Base-by-base conservation (phyloP, 1,140 invertebrate genomes). In the Penaeus chinensis region DNA sequence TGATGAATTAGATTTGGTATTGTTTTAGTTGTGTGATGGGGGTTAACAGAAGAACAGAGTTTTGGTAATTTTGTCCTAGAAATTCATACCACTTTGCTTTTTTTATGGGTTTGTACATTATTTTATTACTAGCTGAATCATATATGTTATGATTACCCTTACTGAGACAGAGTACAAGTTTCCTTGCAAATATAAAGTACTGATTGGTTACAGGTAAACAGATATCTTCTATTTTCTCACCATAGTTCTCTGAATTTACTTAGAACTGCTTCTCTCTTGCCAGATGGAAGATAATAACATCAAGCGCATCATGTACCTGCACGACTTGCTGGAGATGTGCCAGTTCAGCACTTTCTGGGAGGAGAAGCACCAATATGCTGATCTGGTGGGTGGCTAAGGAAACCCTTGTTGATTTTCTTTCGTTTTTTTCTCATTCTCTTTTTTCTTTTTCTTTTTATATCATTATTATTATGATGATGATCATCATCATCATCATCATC, bases 271-370 rank as follows among this genome's bases (percentile, higher is more conserved):
- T 89, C 91, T 91, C 90, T 94, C 94, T 88, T 54, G 54, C 10
- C 91, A 97, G 96, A 94, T 97, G 91, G 94, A 95, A 91, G 95
- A 97, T 92, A 94, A 96, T 88, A 95, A 96, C 74, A 96, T 99
- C 42, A 94, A 94, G 91, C 95, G 96, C 91, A 97, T 99, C 69
- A 96, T 98, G 90, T 95, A 96, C 90, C 93, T 99, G 90, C 97
- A 97, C 65, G 95, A 99, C 91, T 95, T 98, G 87, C 92, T 99
- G 91, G 98, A 99, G 93, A 96, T 96, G 82, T 98, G 98, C 92
- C 96, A 98, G 90, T 99, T 99, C 92, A 95, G 96, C 90, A 93
- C 95, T 84, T 98, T 99, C 92, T 99, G 98, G 98, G 92, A 89
- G 22, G 88, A 90, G 42, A 87, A 91, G 42, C 74, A 81, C 42